A percentile compares a stretch with the other conserved stretches of the same genome.
phyloP scores from a whole-genome alignment of 2,888 invertebrate genomes.

The Apoderus coryli region DNA sequence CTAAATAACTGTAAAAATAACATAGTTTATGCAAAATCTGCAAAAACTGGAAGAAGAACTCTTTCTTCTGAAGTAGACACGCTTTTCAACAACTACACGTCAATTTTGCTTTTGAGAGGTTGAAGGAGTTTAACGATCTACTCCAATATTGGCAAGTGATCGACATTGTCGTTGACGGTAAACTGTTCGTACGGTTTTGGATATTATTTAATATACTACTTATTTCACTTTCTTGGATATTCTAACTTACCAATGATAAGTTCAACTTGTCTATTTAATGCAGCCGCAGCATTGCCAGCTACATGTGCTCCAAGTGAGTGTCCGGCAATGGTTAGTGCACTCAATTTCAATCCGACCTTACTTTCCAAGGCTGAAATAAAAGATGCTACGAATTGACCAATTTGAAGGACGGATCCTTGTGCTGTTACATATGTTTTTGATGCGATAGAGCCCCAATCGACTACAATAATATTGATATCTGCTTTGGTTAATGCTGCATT shows the following conservation, averaged over 20 bases:
- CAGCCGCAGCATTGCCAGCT: constrained; percentile 22
- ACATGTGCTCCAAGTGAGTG: constrained; percentile 27
- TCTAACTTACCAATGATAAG: constrained; percentile 12
- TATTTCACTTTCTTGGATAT: too few species aligned
- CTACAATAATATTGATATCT: constrained; percentile 27
- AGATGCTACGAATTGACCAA: constrained; percentile 22
- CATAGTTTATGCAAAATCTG: too few species aligned
- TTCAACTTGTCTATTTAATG: constrained; percentile 6
- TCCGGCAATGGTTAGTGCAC: constrained; percentile 14
- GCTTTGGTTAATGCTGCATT: constrained; percentile 17
- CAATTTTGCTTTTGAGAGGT: too few species aligned
- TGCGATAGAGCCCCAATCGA: constrained; percentile 24
- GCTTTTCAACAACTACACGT: too few species aligned
- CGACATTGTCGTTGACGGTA: too few species aligned
- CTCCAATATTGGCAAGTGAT: too few species aligned
- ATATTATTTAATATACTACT: too few species aligned
- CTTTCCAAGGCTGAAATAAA: constrained; percentile 15
- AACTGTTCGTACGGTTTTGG: too few species aligned
- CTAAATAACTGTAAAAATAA: too few species aligned
- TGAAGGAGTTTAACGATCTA: too few species aligned
- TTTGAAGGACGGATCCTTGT: constrained; percentile 17
- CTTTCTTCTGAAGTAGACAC: too few species aligned
- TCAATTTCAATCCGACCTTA: constrained; percentile 9
- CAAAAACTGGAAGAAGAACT: too few species aligned
- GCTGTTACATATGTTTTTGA: constrained; percentile 15